Evolutionary conservation across 2,797 vertebrate species (phyloP).

Genomic region (Alectoris magna): DNA sequence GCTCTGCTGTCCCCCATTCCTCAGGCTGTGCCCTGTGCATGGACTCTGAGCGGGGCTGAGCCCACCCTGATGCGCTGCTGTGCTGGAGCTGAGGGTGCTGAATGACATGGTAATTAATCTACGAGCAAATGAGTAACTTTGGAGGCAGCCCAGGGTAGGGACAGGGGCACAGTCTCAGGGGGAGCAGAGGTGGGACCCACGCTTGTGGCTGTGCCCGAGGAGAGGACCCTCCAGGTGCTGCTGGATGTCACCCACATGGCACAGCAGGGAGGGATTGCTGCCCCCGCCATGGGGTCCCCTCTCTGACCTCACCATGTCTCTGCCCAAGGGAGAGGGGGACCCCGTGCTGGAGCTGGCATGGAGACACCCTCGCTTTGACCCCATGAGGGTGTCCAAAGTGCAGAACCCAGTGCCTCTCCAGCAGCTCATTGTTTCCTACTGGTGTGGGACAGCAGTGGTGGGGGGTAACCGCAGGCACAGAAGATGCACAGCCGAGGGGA

Average conservation of each 20-base stretch:
- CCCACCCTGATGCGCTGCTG: fast-evolving
- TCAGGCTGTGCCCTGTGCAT: too few species aligned
- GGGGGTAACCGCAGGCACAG: too few species aligned
- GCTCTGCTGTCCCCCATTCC: background rate
- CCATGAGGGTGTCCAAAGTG: too few species aligned
- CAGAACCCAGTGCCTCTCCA: background rate
- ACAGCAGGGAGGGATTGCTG: too few species aligned
- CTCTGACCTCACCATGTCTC: too few species aligned
- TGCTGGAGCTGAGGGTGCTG: background rate
- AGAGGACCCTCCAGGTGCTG: too few species aligned
- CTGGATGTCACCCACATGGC: too few species aligned
- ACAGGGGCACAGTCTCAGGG: background rate
- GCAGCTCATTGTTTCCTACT: background rate
- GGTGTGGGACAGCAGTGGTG: background rate
- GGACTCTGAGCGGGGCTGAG: background rate
- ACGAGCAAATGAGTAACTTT: background rate
- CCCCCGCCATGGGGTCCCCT: too few species aligned
- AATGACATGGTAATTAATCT: constrained; percentile 3
- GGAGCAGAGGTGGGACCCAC: background rate
- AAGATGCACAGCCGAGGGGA: too few species aligned
- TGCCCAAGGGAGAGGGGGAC: too few species aligned
- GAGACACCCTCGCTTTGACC: background rate
- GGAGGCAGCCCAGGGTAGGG: background rate
- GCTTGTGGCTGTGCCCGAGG: background rate
- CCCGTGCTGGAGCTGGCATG: too few species aligned